Conservation (phyloP, 2,888 invertebrate species). For the Subacronicta megacephala region DNA sequence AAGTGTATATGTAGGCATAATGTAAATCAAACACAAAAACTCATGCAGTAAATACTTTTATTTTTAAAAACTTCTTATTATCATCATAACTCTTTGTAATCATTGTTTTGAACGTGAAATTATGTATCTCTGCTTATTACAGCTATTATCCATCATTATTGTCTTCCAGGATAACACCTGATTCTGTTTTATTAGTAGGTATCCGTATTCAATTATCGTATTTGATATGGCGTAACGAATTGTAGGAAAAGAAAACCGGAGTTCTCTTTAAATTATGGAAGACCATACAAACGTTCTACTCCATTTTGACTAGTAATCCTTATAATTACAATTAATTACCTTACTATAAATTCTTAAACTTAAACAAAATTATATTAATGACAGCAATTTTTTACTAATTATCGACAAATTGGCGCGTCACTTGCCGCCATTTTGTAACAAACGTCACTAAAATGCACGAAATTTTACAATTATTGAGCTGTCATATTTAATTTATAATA, state of each 20-base stretch:
- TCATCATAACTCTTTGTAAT: slow-evolving; percentile 80
- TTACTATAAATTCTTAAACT: slow-evolving; percentile 53
- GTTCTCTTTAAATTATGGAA: slow-evolving; percentile 83
- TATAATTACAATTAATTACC: slow-evolving; percentile 43
- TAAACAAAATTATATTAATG: slow-evolving; percentile 41
- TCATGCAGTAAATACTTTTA: slow-evolving; percentile 88
- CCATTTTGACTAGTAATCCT: slow-evolving; percentile 70
- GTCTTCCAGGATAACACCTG: slow-evolving; percentile 87
- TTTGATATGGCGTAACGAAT: slow-evolving; percentile 70
- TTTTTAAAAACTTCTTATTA: slow-evolving; percentile 85
- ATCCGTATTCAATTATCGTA: slow-evolving; percentile 65
- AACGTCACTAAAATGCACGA: slow-evolving; percentile 33
- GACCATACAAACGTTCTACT: slow-evolving; percentile 82
- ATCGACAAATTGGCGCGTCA: slow-evolving; percentile 27
- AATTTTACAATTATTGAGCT: slow-evolving; percentile 42
- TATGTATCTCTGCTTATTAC: slow-evolving; percentile 80
- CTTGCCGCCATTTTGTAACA: slow-evolving; percentile 16
- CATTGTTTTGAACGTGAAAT: slow-evolving; percentile 83
- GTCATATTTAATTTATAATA: slow-evolving; percentile 32
- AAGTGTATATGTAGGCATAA: background rate
- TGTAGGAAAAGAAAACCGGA: slow-evolving; percentile 74
- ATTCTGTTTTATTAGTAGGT: slow-evolving; percentile 63
- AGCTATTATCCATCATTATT: slow-evolving; percentile 88
- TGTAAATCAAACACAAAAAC: slow-evolving; percentile 64
- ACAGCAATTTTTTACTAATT: slow-evolving; percentile 42